A percentile compares a stretch with the other conserved stretches of the same genome.
Evolutionary conservation across 2,888 invertebrate species (phyloP).

Genomic region (Bombylius major): DNA sequence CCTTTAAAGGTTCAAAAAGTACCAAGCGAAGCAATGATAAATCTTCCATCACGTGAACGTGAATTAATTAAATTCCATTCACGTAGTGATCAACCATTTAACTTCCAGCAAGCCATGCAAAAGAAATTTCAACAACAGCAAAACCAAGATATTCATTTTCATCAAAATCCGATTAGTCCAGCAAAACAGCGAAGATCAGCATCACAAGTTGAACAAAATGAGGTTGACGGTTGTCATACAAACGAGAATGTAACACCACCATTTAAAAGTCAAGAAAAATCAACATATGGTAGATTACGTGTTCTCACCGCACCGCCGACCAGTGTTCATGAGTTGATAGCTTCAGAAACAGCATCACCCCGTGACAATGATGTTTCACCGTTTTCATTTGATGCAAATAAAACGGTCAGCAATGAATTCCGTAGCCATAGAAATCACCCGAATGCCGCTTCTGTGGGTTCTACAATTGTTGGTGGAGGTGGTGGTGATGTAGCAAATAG

Average conservation of each 20-base stretch:
- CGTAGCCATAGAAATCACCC: constrained; percentile 14
- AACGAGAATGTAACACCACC: constrained; percentile 13
- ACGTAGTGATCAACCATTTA: constrained; percentile 16
- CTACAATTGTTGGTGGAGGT: constrained; percentile 4
- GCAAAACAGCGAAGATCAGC: constrained; percentile 17
- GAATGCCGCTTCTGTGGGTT: constrained; percentile 8
- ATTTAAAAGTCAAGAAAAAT: constrained; percentile 40
- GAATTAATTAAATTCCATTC: neutral
- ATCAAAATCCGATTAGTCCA: constrained; percentile 14
- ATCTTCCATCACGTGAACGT: constrained; percentile 12
- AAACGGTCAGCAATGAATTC: constrained; percentile 5
- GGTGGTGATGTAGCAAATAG: constrained; percentile 11
- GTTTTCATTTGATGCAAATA: constrained; percentile 22
- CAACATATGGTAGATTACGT: constrained; percentile 58
- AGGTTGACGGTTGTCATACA: constrained; percentile 10
- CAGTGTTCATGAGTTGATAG: constrained; percentile 37
- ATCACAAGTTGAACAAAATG: constrained; percentile 19
- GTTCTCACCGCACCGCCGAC: constrained; percentile 55
- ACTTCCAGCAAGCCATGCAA: constrained; percentile 8
- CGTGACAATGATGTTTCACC: constrained; percentile 23
- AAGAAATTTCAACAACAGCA: constrained; percentile 7
- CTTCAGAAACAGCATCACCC: constrained; percentile 25
- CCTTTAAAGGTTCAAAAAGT: constrained; percentile 12
- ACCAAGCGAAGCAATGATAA: constrained; percentile 17
- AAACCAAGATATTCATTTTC: constrained; percentile 7